Conservation (phyloP, 2,888 invertebrate species). For the Acanthosepion lycidas region DNA sequence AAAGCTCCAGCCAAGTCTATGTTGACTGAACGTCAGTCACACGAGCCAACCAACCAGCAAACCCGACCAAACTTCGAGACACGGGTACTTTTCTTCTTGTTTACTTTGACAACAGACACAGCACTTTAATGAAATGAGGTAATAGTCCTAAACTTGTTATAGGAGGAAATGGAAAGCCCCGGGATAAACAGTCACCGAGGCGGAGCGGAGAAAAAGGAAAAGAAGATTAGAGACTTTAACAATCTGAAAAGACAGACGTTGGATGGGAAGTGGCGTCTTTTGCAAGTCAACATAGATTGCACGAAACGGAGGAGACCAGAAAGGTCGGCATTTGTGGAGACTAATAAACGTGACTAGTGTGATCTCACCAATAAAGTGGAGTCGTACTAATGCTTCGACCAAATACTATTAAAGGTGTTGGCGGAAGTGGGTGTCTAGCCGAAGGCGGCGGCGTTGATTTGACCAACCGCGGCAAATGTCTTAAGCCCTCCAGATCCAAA, state of each 20-base stretch:
- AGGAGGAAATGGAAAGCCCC: not conserved
- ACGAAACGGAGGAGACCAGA: conserved; percentile 16
- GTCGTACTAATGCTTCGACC: not conserved
- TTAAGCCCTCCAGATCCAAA: not conserved
- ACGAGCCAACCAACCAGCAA: not conserved
- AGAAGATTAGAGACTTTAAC: not conserved
- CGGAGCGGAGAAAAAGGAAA: not conserved
- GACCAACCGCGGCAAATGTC: not conserved
- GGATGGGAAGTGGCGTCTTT: not conserved
- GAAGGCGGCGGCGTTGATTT: not conserved
- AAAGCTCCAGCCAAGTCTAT: not conserved
- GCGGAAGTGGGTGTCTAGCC: not conserved
- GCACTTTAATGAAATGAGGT: not conserved
- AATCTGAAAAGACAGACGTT: not conserved
- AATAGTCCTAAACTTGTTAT: not conserved
- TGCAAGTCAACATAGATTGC: not conserved
- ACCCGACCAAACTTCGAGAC: not conserved
- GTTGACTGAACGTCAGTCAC: not conserved
- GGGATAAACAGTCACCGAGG: not conserved
- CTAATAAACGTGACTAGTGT: conserved; percentile 22
- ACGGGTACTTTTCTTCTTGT: not conserved
- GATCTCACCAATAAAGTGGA: not conserved
- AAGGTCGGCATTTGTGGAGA: not conserved
- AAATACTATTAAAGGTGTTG: not conserved
- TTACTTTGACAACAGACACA: not conserved